Percentiles rank a stretch among this genome's conserved stretches.
phyloP scores from a whole-genome alignment of 2,113 vertebrate species.

The Tyto alba region DNA sequence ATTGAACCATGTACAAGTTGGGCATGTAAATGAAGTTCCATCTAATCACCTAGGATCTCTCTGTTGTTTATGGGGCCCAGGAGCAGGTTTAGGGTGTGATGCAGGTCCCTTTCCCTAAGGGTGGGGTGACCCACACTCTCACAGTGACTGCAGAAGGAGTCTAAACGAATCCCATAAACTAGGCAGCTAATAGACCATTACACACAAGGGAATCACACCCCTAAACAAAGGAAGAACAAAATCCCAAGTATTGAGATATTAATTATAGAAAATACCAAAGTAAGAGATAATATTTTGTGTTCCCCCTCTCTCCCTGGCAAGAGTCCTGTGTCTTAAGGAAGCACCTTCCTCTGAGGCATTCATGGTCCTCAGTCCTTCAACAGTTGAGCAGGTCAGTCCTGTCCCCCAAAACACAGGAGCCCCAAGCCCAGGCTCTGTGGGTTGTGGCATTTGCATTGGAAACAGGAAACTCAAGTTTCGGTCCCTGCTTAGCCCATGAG shows the following conservation, averaged over 20 bases:
- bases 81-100: neutral
- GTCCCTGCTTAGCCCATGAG: neutral
- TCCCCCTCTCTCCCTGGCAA: neutral
- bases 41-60: neutral
- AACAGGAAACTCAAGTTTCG: neutral
- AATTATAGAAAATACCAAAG: neutral
- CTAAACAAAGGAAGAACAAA: neutral
- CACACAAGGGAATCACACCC: neutral
- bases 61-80: neutral
- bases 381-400: neutral
- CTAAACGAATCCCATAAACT: neutral
- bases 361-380: neutral
- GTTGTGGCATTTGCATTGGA: neutral
- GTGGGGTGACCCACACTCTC: neutral
- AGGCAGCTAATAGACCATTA: neutral
- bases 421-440: neutral
- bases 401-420: neutral
- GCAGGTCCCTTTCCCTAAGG: neutral
- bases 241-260: neutral
- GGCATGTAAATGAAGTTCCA: neutral
- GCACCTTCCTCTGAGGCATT: neutral
- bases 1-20: fast-evolving
- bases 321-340: neutral
- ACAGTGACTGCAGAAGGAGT: neutral
- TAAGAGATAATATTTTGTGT: neutral